These are phyloP conservation scores for Athalia cordata DNA, from an alignment of 2,888 invertebrate species.

Conservation along the genomic window DNA sequence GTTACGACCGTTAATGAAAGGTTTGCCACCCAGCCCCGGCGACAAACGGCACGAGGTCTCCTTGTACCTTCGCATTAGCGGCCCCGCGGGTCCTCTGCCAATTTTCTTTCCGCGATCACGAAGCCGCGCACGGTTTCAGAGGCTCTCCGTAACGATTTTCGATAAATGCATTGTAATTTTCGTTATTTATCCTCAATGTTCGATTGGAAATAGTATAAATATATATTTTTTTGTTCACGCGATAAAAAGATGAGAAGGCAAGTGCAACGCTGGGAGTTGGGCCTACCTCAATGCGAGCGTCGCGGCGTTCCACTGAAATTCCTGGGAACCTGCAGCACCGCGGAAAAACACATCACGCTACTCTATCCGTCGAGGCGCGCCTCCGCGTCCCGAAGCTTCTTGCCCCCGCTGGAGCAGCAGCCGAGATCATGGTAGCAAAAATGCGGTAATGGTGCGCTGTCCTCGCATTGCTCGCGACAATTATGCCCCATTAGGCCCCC, in stretches of 20 bases:
- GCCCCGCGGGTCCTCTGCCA: conserved; percentile 24
- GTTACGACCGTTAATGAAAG: conserved; percentile 69
- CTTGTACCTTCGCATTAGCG: conserved; percentile 28
- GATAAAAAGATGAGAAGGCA: conserved; percentile 2
- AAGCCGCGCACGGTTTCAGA: not conserved
- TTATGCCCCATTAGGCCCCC: conserved; percentile 72
- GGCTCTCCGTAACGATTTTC: no score
- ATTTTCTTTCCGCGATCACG: not conserved
- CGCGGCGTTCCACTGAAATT: conserved; percentile 70
- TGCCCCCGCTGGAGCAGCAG: conserved; percentile 47
- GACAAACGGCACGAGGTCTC: conserved; percentile 38
- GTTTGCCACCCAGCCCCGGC: conserved; percentile 56
- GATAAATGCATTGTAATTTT: no score
- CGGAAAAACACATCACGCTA: conserved; percentile 42
- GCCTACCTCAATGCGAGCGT: conserved; percentile 64
- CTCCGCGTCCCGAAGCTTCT: conserved; percentile 56
- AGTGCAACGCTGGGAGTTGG: conserved; percentile 49
- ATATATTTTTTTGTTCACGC: not conserved
- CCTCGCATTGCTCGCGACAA: conserved; percentile 73
- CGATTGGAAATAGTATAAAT: not conserved
- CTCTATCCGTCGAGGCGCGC: conserved; percentile 50
- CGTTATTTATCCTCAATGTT: no score
- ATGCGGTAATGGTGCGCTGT: conserved; percentile 73
- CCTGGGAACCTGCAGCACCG: conserved; percentile 62
- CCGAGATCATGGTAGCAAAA: conserved; percentile 67